Evolutionary conservation across 2,797 vertebrate genomes (phyloP).

Genomic region (Trachops cirrhosus): DNA sequence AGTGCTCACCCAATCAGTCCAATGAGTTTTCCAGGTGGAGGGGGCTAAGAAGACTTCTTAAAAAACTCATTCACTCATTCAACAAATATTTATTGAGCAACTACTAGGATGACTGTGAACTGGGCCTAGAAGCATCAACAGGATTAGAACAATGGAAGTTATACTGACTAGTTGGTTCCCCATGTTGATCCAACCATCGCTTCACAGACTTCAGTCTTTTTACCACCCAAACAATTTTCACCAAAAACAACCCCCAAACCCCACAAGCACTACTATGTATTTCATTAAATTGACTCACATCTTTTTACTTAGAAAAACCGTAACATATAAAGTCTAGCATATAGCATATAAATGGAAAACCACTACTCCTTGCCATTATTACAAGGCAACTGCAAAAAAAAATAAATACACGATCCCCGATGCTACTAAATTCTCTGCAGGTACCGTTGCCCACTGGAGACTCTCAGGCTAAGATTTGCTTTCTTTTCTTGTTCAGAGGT

Average conservation of each 20-base stretch:
- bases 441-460: background rate
- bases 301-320: conserved; percentile 3
- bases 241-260: background rate
- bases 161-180: background rate
- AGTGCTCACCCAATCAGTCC: background rate
- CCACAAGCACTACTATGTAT: background rate
- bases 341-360: background rate
- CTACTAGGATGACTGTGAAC: background rate
- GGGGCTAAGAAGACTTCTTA: no score
- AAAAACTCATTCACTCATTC: no score
- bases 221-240: background rate
- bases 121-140: background rate
- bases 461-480: background rate
- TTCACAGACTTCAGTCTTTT: background rate
- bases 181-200: background rate
- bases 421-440: background rate
- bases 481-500: background rate
- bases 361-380: background rate
- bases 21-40: background rate
- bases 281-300: background rate
- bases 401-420: background rate
- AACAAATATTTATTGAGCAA: background rate
- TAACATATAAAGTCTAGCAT: background rate
- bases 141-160: background rate
- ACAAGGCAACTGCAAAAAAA: background rate